Percentiles rank a stretch among this genome's conserved stretches.
Conservation (phyloP, 1,140 invertebrate species). For the Drosophila ananassae region DNA sequence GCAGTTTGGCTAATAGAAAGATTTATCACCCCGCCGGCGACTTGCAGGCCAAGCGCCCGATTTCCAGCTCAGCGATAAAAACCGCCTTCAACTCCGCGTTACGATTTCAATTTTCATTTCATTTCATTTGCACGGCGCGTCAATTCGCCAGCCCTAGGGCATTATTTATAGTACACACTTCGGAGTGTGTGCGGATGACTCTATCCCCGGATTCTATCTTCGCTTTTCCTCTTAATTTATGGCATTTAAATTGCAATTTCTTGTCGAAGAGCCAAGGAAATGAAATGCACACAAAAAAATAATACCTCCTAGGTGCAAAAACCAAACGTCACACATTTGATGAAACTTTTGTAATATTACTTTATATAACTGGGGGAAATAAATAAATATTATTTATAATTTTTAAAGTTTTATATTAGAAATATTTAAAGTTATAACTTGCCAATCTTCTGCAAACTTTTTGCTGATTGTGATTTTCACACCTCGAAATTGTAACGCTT, state of each 20-base stretch:
- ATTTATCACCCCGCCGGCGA: slow-evolving; percentile 74
- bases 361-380: background rate
- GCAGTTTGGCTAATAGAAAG: slow-evolving; percentile 81
- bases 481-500: slow-evolving; percentile 72
- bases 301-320: background rate
- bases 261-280: slow-evolving; percentile 45
- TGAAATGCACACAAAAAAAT: slow-evolving; percentile 1
- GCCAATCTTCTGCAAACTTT: slow-evolving; percentile 7
- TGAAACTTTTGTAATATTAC: background rate
- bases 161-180: slow-evolving; percentile 66
- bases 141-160: slow-evolving; percentile 50
- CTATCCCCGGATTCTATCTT: slow-evolving; percentile 39
- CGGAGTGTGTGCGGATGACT: slow-evolving; percentile 7
- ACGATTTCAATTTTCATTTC: slow-evolving; percentile 80
- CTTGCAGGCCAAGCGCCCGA: slow-evolving; percentile 55
- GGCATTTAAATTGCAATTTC: slow-evolving; percentile 82
- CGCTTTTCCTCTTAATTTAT: slow-evolving; percentile 76
- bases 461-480: slow-evolving; percentile 53
- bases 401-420: too few species aligned
- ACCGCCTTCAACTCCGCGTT: slow-evolving; percentile 52
- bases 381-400: too few species aligned
- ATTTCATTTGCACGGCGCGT: slow-evolving; percentile 68
- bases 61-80: slow-evolving; percentile 70
- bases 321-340: background rate
- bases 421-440: background rate